phyloP scores from a whole-genome alignment of 92 coral and sea anemone species.

The Palythoa caribaeorum region DNA sequence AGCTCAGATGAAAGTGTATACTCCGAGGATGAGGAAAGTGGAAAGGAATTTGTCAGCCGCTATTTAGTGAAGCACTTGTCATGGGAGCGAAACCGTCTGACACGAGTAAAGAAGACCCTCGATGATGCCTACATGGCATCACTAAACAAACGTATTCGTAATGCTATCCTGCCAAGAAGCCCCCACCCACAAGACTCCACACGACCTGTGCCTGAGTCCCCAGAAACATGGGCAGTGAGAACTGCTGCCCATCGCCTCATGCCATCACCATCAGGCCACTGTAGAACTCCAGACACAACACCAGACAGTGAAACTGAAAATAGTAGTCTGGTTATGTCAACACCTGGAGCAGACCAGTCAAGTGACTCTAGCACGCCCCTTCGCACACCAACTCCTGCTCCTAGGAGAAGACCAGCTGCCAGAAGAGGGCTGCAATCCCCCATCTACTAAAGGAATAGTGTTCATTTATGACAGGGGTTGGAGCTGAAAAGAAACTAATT shows the following conservation, averaged over 20 bases:
- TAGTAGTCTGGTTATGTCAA: too few species aligned
- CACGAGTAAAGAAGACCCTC: neutral
- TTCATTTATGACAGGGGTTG: neutral
- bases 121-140: neutral
- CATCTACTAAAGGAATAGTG: neutral
- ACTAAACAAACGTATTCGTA: neutral
- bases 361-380: neutral
- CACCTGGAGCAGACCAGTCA: neutral
- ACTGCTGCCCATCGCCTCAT: too few species aligned
- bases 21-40: neutral
- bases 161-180: neutral
- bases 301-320: too few species aligned
- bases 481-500: neutral
- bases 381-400: neutral
- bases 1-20: conserved; percentile 4
- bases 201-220: neutral
- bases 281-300: too few species aligned
- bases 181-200: neutral
- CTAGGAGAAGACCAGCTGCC: neutral
- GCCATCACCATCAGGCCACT: too few species aligned
- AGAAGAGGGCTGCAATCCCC: neutral
- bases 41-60: neutral
- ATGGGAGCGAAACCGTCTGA: neutral
- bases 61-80: neutral
- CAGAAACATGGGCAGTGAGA: conserved; percentile 2